Evolutionary conservation across 2,113 vertebrate species (phyloP).

Genomic region (Dendropsophus ebraccatus): DNA sequence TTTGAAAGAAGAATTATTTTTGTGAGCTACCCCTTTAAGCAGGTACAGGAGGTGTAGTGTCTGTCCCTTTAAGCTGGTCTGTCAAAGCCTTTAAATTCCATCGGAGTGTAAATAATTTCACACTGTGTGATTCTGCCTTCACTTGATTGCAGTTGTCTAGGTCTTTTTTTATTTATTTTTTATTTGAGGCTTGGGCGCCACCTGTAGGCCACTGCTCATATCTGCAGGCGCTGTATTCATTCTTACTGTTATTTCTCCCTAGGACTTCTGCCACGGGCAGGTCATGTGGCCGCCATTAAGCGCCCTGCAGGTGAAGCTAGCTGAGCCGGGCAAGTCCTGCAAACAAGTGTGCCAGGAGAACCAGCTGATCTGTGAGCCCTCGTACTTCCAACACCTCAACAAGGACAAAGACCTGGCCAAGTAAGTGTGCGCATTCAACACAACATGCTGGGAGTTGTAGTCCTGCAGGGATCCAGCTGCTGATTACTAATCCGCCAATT

Average conservation of each 20-base stretch:
- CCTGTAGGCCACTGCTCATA: neutral
- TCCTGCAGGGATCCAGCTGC: neutral
- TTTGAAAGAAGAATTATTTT: no score
- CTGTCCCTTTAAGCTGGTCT: no score
- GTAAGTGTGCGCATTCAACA: slow-evolving; percentile 63
- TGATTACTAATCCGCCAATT: no score
- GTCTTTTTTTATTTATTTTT: no score
- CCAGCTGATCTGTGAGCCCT: slow-evolving; percentile 96
- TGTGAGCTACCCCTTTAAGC: no score
- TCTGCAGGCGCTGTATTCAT: no score
- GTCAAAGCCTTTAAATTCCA: no score
- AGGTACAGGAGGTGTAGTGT: no score
- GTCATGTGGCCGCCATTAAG: slow-evolving; percentile 98
- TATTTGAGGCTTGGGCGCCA: neutral
- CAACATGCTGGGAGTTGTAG: neutral
- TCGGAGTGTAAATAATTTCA: neutral
- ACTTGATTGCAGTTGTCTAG: neutral
- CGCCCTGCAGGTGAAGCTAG: slow-evolving; percentile 89
- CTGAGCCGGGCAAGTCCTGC: slow-evolving; percentile 87
- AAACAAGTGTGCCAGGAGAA: slow-evolving; percentile 97
- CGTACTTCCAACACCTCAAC: slow-evolving; percentile 98
- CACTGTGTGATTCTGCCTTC: neutral
- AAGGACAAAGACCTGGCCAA: slow-evolving; percentile 91
- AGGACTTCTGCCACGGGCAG: slow-evolving; percentile 99
- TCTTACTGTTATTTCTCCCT: slow-evolving; percentile 54